phyloP scores from a whole-genome alignment of 2,113 vertebrate genomes.

The Megaptera novaeangliae region DNA sequence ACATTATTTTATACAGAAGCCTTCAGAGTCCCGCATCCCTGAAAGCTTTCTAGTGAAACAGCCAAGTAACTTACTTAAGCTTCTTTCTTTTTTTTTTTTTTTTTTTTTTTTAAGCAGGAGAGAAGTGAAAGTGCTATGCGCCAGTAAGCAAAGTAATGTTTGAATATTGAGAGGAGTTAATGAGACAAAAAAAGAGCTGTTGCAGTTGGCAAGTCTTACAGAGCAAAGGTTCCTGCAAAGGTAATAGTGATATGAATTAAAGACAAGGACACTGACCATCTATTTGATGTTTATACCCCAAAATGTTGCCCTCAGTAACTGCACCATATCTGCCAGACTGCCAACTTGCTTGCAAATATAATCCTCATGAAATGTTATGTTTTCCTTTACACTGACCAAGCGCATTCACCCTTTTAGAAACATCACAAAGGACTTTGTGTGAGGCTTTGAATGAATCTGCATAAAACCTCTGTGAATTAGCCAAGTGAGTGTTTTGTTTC shows the following conservation, averaged over 20 bases:
- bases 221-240: neutral
- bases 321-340: neutral
- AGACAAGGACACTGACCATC: neutral
- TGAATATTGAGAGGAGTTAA: slow-evolving; percentile 53
- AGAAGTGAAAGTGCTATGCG: neutral
- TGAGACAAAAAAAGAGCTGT: slow-evolving; percentile 38
- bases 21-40: slow-evolving; percentile 35
- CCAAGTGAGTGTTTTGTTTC: neutral
- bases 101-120: neutral
- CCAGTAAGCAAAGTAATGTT: slow-evolving; percentile 44
- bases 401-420: neutral
- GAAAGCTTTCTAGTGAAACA: slow-evolving; percentile 56
- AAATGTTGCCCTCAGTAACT: neutral
- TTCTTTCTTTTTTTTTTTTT: neutral
- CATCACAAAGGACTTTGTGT: neutral
- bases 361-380: neutral
- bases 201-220: slow-evolving; percentile 5
- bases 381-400: slow-evolving; percentile 25
- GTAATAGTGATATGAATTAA: neutral
- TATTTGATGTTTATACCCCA: neutral
- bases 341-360: neutral
- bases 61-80: slow-evolving; percentile 60
- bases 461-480: slow-evolving; percentile 39
- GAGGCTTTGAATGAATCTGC: slow-evolving; percentile 18
- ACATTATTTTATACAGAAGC: slow-evolving; percentile 63